These are phyloP conservation scores for Euwallacea similis DNA, from an alignment of 1,140 invertebrate genomes.

Conservation along the genomic window DNA sequence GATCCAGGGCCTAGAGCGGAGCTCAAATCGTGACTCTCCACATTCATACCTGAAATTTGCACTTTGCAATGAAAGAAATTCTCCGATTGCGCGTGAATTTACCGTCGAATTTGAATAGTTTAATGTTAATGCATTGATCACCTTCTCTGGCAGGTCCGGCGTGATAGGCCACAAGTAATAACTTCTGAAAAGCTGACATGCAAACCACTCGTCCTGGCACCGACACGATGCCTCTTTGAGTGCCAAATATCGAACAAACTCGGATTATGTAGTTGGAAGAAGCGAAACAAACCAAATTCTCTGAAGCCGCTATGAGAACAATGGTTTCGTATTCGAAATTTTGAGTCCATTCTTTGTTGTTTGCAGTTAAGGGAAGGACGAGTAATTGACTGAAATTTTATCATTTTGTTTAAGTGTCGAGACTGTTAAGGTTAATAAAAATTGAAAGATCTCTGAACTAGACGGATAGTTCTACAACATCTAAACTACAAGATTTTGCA, in stretches of 20 bases:
- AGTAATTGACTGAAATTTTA: slow-evolving; percentile 47
- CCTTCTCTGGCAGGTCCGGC: slow-evolving; percentile 52
- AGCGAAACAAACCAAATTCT: slow-evolving; percentile 75
- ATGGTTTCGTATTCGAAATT: slow-evolving; percentile 77
- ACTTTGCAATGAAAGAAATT: neutral
- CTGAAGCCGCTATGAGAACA: slow-evolving; percentile 70
- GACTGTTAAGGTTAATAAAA: neutral
- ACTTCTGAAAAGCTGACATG: slow-evolving; percentile 65
- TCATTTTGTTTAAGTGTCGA: neutral
- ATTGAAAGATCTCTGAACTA: neutral
- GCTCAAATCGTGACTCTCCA: slow-evolving; percentile 58
- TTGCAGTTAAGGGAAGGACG: slow-evolving; percentile 68
- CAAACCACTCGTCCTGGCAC: slow-evolving; percentile 73
- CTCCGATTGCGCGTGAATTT: neutral
- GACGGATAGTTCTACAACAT: no score
- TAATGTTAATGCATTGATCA: slow-evolving; percentile 64
- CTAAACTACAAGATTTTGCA: no score
- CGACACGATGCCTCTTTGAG: slow-evolving; percentile 77
- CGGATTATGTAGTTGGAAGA: slow-evolving; percentile 74
- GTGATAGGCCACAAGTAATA: slow-evolving; percentile 80
- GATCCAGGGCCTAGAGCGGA: slow-evolving; percentile 72
- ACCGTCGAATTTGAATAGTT: slow-evolving; percentile 53
- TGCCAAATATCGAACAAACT: slow-evolving; percentile 82
- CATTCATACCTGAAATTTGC: slow-evolving; percentile 42
- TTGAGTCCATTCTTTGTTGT: slow-evolving; percentile 86